Conservation (phyloP, 2,113 vertebrate species). For the Podarcis cretensis region DNA sequence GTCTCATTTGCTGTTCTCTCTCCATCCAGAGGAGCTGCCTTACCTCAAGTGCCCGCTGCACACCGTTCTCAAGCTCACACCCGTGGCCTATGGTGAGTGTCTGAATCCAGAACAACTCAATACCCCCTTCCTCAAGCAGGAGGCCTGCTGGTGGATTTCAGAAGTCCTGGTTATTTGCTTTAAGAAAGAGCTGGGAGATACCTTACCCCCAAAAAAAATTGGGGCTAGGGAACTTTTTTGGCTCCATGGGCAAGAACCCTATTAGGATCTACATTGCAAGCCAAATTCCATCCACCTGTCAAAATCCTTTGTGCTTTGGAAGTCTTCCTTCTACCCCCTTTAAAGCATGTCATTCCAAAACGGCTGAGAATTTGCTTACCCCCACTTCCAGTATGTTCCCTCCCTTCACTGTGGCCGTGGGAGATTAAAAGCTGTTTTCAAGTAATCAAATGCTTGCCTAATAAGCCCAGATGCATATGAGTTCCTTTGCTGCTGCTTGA, state of each 20-base stretch:
- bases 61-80: slow-evolving; percentile 79
- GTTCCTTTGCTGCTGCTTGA: too few species aligned
- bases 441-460: neutral
- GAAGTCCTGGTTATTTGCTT: neutral
- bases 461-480: too few species aligned
- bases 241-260: too few species aligned
- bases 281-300: too few species aligned
- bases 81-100: slow-evolving; percentile 77
- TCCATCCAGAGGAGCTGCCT: slow-evolving; percentile 59
- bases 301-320: too few species aligned
- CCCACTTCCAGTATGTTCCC: neutral
- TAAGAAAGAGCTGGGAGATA: too few species aligned
- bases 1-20: neutral
- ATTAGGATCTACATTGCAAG: too few species aligned
- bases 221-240: too few species aligned
- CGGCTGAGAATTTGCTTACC: neutral
- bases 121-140: neutral
- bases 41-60: slow-evolving; percentile 80
- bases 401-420: neutral
- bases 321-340: neutral
- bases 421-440: neutral
- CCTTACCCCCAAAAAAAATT: too few species aligned
- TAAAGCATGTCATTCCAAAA: neutral
- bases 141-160: neutral
- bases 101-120: neutral